These are phyloP conservation scores for Tursiops truncatus DNA, from an alignment of 2,113 vertebrate species.

Conservation along the genomic window DNA sequence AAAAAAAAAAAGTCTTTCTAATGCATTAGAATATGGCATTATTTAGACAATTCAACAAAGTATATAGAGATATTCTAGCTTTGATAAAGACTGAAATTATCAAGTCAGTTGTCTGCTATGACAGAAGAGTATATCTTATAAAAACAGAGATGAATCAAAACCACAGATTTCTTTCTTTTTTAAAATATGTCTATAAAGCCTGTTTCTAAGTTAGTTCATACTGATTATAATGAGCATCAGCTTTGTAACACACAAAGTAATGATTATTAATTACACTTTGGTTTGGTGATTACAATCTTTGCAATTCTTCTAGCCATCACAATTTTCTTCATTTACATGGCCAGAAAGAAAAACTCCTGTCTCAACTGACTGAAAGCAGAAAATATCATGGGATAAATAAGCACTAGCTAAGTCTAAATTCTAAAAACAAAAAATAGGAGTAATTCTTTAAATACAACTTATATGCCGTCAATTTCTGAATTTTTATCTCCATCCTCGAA, in stretches of 20 bases:
- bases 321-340: neutral
- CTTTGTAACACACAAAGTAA: neutral
- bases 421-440: neutral
- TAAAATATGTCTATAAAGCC: constrained; percentile 10
- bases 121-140: neutral
- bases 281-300: neutral
- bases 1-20: constrained; percentile 3
- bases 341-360: neutral
- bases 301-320: neutral
- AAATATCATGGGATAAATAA: neutral
- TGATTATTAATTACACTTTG: neutral
- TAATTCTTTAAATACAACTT: neutral
- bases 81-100: neutral
- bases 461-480: neutral
- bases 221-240: neutral
- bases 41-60: neutral
- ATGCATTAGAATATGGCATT: neutral
- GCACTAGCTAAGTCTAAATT: neutral
- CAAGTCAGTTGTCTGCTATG: neutral
- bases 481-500: neutral
- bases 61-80: neutral
- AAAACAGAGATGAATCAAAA: neutral
- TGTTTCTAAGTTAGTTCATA: neutral
- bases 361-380: neutral
- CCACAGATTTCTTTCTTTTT: neutral